Evolutionary conservation across 2,797 vertebrate species (phyloP), one percentile per base, ranked within the genome.

Genomic region (Limosa lapponica): DNA sequence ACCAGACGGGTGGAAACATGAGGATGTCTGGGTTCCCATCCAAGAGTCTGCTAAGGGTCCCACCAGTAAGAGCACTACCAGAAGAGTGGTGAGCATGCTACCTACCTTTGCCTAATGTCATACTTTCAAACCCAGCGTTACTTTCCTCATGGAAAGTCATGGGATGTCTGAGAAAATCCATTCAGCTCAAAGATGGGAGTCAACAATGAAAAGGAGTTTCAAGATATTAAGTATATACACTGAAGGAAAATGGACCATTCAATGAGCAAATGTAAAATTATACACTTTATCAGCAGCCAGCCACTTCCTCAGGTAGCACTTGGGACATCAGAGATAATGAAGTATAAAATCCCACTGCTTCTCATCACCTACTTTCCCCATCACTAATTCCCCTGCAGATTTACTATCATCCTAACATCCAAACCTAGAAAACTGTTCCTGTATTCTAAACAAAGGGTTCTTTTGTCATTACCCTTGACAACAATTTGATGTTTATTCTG

Each of bases 231-330:
- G 61, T 28, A 54, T 2, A 86, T 12, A 30, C 1, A 10, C 39
- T 48, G 57, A 58, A 95, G 70, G 48, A 88, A 92, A 95, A 90
- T 0, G 2, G 34, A 44, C 36, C 30, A 34, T 55, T 95, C 79
- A 70, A 6, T 8, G 11, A 78, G 20, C 28, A 88, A 62, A 49
- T 79, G 51, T 88, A 86, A 95, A 94, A 72, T 28, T 58, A 91
- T 17, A 93, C 28, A 11, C 39, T 44, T 94, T 89, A 95, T 55
- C 79, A 81, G 77, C 70, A 94, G 80, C 39, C 75, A 91, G 82
- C 14, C 78, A 75, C 80, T 81, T 94, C 85, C 89, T 88, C 62
- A 66, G 58, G 70, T 78, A 82, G 62, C 1, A 0, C 59, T n/a
- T 59, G 23, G 61, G 58, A 95, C 37, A 39, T 1, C 41, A 41